Evolutionary conservation across 1,140 invertebrate species (phyloP), one percentile per base, ranked within the genome.

Genomic region (Drosophila lowei): DNA sequence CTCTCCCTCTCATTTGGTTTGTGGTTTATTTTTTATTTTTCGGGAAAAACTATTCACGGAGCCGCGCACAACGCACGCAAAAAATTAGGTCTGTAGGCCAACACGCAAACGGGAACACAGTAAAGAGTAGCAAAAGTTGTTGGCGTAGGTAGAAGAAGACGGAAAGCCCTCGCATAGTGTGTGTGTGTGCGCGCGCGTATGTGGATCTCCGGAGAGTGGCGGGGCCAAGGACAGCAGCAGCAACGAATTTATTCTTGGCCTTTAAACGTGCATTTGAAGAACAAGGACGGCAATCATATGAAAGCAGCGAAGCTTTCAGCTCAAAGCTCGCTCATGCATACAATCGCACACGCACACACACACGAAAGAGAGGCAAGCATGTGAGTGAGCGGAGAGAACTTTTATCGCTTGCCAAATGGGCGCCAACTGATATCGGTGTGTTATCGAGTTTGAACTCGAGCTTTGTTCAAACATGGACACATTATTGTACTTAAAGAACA

Each of bases 61-160:
- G 61, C 44, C 72, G 79, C 72, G 66, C 77, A 74, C 65, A 76
- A 72, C 81, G 74, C 77, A 88, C 63, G 77, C 76, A 78, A 77
- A 73, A 80, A 90, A 90, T 90, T 90, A 83, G 89, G 89, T 90
- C 89, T 90, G 84, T 90, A 90, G 89, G 89, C 80, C 89, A 90
- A 83, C 59, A 62, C 85, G 65, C 85, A 76, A 88, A 88, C 75
- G 79, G 77, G 84, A 89, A 89, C 83, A 86, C 84, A 81, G 77
- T 83, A 83, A 73, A 77, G 59, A 77, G 76, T 56, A 67, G 73
- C 73, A 77, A 86, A 72, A 83, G 75, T 79, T 88, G 83, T 88
- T 86, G 84, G 83, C 84, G 84, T 88, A 86, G 81, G 84, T 75
- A 86, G 81, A 85, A 88, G 83, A 89, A 89, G 84, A 84, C 70